Evolutionary conservation across 2,113 vertebrate species (phyloP), one percentile per base, ranked within the genome.

Genomic region (Brienomyrus longianalis): DNA sequence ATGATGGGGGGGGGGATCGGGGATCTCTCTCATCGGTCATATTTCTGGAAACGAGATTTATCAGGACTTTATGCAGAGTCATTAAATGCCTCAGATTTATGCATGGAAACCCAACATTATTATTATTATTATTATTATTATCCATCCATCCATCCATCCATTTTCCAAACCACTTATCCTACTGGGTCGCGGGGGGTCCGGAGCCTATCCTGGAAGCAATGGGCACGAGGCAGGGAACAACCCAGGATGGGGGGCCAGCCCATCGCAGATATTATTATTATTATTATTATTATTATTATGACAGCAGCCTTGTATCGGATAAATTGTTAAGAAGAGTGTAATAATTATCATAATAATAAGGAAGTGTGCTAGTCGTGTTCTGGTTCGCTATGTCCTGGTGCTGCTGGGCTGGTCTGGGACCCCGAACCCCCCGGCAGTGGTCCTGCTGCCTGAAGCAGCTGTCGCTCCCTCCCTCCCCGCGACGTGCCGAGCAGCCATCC

Each of bases 391-490:
- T 66, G n/a, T 66, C 59, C 59, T n/a, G 59, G n/a, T 66, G 23
- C 23, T n/a, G 23, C 56, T 23, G 21, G 51, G 56, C 21, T 2
- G 8, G 59, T 66, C 8, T 9, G 23, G 23, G 59, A 66, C 62
- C 62, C 9, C 8, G 59, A 35, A 39, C 11, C 70, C 31, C 15
- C 70, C 70, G 5, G 70, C 70, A 74, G 70, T 35, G 70, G 3
- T 13, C 48, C 51, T 8, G 27, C 48, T 35, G 85, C 21, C 15
- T 13, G 0, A 51, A 21, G 45, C 85, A n/a, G 88, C 90, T 89
- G 90, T 92, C 94, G 93, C 94, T 96, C 88, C 94, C 93, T 94
- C 91, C 86, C 91, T 88, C 74, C 74, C 90, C 52, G 89, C 91
- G 89, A 80, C 59, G 88, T 83, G 83, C 27, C 48, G 27, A 56